Percentiles rank a stretch among this genome's conserved stretches.
Conservation (phyloP, 2,888 invertebrate genomes). For the Brachynemurus nebulosus region DNA sequence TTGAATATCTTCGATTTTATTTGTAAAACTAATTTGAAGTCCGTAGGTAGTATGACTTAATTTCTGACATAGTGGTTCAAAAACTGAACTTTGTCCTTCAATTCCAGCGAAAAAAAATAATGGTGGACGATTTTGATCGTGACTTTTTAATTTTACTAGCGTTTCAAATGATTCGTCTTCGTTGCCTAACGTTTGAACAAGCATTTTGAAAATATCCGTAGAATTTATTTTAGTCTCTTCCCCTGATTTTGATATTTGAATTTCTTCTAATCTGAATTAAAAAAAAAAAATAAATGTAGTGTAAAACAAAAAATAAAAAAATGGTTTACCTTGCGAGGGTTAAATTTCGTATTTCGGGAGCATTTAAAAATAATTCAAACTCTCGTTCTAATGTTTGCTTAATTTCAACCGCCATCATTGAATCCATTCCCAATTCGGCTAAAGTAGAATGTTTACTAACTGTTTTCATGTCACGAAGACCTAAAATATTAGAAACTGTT, state of each 20-base stretch:
- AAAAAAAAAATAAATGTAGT: too few relatives aligned
- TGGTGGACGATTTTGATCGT: conserved; percentile 20
- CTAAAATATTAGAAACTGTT: conserved; percentile 42
- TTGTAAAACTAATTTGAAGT: conserved; percentile 37
- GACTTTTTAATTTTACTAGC: conserved; percentile 34
- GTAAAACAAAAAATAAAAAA: too few relatives aligned
- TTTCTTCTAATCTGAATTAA: too few relatives aligned
- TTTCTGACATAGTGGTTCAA: conserved; percentile 38
- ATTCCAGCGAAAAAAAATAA: conserved; percentile 52
- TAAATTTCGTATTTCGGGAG: conserved; percentile 70
- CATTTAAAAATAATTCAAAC: conserved; percentile 72
- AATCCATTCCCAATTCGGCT: conserved; percentile 91
- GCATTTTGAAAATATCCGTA: neutral
- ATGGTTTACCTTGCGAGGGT: conserved; percentile 55
- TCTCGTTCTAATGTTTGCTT: conserved; percentile 84
- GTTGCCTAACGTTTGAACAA: neutral
- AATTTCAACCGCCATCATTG: conserved; percentile 93
- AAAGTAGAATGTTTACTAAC: conserved; percentile 57
- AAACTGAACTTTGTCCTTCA: conserved; percentile 44
- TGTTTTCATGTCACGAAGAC: conserved; percentile 52
- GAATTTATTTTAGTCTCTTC: neutral
- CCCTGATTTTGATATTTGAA: neutral
- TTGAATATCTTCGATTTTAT: conserved; percentile 32
- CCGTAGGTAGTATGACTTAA: conserved; percentile 38
- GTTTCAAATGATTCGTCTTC: conserved; percentile 38